Conservation (phyloP, 2,113 vertebrate genomes). For the Salvelinus alpinus region DNA sequence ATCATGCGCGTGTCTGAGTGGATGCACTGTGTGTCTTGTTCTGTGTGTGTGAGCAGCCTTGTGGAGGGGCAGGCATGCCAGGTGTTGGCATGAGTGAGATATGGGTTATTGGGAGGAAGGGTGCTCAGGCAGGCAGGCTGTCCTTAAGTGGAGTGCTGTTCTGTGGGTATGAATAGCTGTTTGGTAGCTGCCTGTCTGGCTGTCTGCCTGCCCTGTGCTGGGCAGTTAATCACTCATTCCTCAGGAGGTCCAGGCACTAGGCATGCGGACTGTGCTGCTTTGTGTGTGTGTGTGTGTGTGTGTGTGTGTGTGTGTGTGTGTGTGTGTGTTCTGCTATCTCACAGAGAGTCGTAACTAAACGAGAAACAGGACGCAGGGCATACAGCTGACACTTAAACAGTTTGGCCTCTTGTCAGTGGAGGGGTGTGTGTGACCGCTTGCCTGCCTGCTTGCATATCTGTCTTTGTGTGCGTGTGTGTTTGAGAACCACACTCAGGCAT, state of each 20-base stretch:
- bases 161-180: conserved; percentile 42
- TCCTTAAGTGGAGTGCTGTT: conserved; percentile 36
- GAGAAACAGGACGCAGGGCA: conserved; percentile 14
- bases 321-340: conserved; percentile 21
- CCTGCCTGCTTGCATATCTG: conserved; percentile 12
- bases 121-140: conserved; percentile 18
- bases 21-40: conserved; percentile 8
- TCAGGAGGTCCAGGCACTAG: not conserved
- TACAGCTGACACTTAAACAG: conserved; percentile 19
- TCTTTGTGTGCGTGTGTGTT: conserved; percentile 13
- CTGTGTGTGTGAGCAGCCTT: conserved; percentile 6
- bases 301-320: conserved; percentile 3
- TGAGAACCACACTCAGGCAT: conserved; percentile 28
- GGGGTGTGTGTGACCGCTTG: conserved; percentile 1
- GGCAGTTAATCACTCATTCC: conserved; percentile 51
- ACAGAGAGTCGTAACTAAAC: conserved; percentile 19
- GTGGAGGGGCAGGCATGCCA: conserved; percentile 9
- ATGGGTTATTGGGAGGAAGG: not conserved
- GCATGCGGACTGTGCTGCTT: not conserved
- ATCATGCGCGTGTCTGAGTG: conserved; percentile 20
- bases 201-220: not conserved
- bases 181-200: conserved; percentile 20
- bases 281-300: conserved; percentile 18
- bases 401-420: conserved; percentile 10
- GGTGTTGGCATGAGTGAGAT: conserved; percentile 30